These are phyloP conservation scores for Gallinago media DNA, from an alignment of 2,113 vertebrate species.

Conservation along the genomic window DNA sequence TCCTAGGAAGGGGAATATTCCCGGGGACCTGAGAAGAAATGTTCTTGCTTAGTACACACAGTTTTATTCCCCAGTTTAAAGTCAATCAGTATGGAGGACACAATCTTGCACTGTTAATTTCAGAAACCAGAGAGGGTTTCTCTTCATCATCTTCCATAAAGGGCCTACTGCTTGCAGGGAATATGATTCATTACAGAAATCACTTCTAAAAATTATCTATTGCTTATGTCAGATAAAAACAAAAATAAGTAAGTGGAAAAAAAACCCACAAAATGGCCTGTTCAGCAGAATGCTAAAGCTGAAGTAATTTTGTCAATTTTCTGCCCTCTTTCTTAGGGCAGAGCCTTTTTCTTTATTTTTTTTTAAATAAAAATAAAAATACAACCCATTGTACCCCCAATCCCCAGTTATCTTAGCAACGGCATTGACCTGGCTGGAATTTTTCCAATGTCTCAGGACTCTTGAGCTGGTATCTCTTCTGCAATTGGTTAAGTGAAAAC, in stretches of 20 bases:
- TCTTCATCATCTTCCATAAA: background rate
- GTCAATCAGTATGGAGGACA: background rate
- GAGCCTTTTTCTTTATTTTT: background rate
- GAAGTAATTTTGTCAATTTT: background rate
- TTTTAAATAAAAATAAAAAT: background rate
- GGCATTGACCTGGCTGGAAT: background rate
- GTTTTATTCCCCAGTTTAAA: background rate
- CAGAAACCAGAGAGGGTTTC: background rate
- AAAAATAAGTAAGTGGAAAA: background rate
- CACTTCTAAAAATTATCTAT: background rate
- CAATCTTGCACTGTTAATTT: background rate
- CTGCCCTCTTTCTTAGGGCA: background rate
- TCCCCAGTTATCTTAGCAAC: background rate
- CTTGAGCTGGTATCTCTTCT: background rate
- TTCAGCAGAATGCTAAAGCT: background rate
- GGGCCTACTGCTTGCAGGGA: background rate
- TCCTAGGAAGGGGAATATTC: background rate
- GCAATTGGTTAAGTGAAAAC: constrained; percentile 14
- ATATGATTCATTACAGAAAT: background rate
- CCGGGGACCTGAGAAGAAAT: background rate
- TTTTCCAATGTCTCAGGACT: background rate
- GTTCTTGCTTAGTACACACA: background rate
- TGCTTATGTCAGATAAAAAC: background rate
- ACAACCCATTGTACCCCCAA: background rate
- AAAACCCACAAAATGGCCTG: background rate